Evolutionary conservation across 2,113 vertebrate species (phyloP).

Genomic region (Baryphthengus martii): DNA sequence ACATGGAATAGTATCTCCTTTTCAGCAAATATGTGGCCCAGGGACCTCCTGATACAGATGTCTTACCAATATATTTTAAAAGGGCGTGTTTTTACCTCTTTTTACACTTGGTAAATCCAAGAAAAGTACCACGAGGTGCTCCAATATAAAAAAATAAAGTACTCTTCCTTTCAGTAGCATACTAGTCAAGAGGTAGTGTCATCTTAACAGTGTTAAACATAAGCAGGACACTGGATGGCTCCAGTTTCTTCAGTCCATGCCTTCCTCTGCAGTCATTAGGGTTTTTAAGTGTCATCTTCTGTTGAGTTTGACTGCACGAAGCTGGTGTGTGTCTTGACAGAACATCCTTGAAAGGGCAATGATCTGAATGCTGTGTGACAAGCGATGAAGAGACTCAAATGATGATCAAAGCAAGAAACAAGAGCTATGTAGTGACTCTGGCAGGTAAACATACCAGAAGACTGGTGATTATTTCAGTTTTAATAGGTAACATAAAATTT

Average conservation of each 20-base stretch:
- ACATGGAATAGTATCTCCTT: neutral
- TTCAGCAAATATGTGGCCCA: neutral
- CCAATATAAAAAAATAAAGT: rapidly evolving
- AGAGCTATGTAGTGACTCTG: neutral
- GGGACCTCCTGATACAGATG: neutral
- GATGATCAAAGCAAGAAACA: neutral
- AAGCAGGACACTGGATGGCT: neutral
- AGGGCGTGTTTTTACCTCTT: neutral
- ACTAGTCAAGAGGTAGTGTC: rapidly evolving
- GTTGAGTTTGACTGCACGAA: neutral
- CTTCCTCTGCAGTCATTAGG: neutral
- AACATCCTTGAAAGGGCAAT: neutral
- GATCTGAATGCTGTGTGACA: neutral
- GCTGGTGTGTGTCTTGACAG: neutral
- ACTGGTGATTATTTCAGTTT: neutral
- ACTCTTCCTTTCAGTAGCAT: neutral
- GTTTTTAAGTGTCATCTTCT: neutral
- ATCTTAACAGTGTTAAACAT: neutral
- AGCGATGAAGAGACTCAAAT: neutral
- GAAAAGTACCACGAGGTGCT: neutral
- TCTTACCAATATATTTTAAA: neutral
- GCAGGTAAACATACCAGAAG: neutral
- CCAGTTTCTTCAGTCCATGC: neutral
- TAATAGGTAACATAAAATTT: neutral
- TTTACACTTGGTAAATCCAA: neutral